Evolutionary conservation across 1,140 invertebrate species (phyloP).

Genomic region (Drosophila quadrilineata): DNA sequence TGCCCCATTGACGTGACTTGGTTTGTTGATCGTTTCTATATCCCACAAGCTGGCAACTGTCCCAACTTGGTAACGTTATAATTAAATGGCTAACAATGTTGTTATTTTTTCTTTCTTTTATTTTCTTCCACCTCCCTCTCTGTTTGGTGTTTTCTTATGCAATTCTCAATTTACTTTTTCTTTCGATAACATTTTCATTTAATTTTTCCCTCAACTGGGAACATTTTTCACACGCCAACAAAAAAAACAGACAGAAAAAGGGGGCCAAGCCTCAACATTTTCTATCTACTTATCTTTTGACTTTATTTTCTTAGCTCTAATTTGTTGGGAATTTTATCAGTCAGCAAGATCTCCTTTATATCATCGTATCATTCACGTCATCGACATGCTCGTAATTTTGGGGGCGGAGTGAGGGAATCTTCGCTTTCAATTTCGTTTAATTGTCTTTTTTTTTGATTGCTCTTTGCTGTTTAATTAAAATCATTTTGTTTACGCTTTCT

Average conservation of each 20-base stretch:
- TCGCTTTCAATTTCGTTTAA: conserved; percentile 65
- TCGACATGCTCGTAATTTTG: conserved; percentile 62
- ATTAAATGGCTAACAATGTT: conserved; percentile 46
- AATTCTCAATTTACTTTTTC: conserved; percentile 49
- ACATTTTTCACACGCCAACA: conserved; percentile 62
- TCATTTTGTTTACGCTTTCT: conserved; percentile 29
- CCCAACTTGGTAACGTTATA: conserved; percentile 43
- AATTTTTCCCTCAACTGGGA: conserved; percentile 10
- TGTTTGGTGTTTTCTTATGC: conserved; percentile 55
- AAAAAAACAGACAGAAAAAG: no score
- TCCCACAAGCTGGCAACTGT: conserved; percentile 3
- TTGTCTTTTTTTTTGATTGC: conserved; percentile 39
- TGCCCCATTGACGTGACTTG: conserved; percentile 37
- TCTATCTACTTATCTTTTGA: background rate
- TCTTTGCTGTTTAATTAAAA: conserved; percentile 39
- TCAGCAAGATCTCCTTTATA: conserved; percentile 29
- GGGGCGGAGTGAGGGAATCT: conserved; percentile 2
- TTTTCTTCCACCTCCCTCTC: no score
- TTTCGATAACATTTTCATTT: conserved; percentile 28
- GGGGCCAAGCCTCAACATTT: conserved; percentile 11
- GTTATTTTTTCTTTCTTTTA: no score
- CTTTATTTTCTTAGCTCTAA: background rate
- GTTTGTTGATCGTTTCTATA: conserved; percentile 20
- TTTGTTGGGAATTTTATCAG: conserved; percentile 17
- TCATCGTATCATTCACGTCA: conserved; percentile 8